Evolutionary conservation across 2,888 invertebrate genomes (phyloP).

Genomic region (Phrixothrix hirtus): DNA sequence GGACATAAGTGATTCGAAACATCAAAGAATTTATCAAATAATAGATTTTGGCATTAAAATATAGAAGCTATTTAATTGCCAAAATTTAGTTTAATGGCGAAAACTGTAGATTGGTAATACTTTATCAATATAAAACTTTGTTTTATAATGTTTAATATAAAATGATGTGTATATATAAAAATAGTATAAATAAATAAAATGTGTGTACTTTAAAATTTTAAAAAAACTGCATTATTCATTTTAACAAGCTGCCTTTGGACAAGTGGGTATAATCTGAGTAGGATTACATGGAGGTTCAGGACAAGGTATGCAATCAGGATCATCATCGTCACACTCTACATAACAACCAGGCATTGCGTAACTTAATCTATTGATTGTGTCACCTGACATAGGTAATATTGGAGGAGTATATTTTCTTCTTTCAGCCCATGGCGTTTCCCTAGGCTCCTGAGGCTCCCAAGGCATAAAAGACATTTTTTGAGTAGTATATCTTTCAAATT

Average conservation of each 20-base stretch:
- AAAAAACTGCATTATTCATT: no score
- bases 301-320: slow-evolving; percentile 58
- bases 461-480: slow-evolving; percentile 58
- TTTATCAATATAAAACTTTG: no score
- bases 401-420: slow-evolving; percentile 54
- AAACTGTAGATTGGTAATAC: no score
- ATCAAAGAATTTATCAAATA: no score
- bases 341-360: slow-evolving; percentile 65
- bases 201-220: no score
- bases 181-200: no score
- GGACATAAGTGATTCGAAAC: no score
- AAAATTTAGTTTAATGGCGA: no score
- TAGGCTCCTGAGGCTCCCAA: slow-evolving; percentile 50
- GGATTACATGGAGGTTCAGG: slow-evolving; percentile 44
- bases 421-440: slow-evolving; percentile 55
- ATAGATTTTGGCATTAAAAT: no score
- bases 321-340: slow-evolving; percentile 61
- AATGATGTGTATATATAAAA: no score
- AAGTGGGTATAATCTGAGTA: slow-evolving; percentile 23
- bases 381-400: slow-evolving; percentile 58
- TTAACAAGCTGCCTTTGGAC: slow-evolving; percentile 51
- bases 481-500: slow-evolving; percentile 49
- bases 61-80: no score
- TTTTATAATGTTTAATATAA: no score
- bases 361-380: slow-evolving; percentile 66